Evolutionary conservation across 2,888 invertebrate genomes (phyloP), one percentile per base, ranked within the genome.

Genomic region (Ernsta delagoae): DNA sequence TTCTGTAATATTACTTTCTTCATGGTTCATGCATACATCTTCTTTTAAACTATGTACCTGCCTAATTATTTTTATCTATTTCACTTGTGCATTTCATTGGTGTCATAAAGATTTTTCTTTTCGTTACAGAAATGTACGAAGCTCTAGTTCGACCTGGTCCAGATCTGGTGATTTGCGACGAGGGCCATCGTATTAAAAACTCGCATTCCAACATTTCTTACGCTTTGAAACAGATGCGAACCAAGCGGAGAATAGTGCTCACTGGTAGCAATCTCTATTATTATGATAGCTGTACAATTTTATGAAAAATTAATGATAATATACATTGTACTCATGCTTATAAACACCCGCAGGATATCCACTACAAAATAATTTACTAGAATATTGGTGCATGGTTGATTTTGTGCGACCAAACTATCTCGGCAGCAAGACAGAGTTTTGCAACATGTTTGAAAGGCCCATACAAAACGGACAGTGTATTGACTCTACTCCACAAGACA

Each of bases 351-450:
- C 76, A 94, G 94, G 99, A 3, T 99, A 99, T 91, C 99, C 99
- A 0, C 93, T 99, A 9, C 99, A 99, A 90, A 99, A 99, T 87
- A 99, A 99, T 87, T 93, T 99, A 16, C 92, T 98, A 68, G 98
- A 98, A 83, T 99, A 99, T 86, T 99, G 98, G 98, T 99, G 99
- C 84, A 99, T 99, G 99, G 99, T 99, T 0, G 99, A 99, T 85
- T 99, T 99, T 89, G 99, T 99, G 0, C 95, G 99, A 31, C 99
- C 99, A 0, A 99, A 98, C 91, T 99, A 98, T 88, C 94, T 99
- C 50, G 99, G 99, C 70, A 98, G 98, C 31, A 98, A 98, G 87
- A 98, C 98, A 0, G 99, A 99, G 87, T 99, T 99, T 87, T 97
- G 97, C 81, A 99, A 99, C 85, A 99, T 99, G 98, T 99, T 99